Evolutionary conservation across 2,113 vertebrate genomes (phyloP), one percentile per base, ranked within the genome.

Genomic region (Brachypodius melanocephalos): DNA sequence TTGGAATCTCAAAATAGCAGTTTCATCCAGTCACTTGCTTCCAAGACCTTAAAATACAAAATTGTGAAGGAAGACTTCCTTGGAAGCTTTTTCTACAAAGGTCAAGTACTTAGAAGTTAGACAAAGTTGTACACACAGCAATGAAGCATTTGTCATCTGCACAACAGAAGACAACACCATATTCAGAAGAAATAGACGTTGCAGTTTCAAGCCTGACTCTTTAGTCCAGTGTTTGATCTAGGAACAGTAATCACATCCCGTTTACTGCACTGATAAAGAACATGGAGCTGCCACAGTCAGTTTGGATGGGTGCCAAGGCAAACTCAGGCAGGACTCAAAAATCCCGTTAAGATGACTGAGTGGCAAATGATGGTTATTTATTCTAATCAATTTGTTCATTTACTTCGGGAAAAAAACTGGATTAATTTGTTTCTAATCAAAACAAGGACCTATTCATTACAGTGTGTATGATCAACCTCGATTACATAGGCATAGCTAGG

Each of bases 361-460:
- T 67, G 51, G 71, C 45, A 88, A 90, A 90, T 3, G 12, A 81
- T 25, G 48, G 68, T 42, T 85, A 91, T 95, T 88, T 80, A 63
- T 87, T 85, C 63, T 42, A 89, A 92, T 71, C 36, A 92, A 61
- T 65, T 67, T 88, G 46, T 85, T 93, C 48, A 89, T 86, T 87
- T 78, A 59, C 32, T 89, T 92, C 65, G 55, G 61, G 67, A 73
- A 74, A 73, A 74, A 85, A 86, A 63, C 0, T 14, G 14, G 32
- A 92, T 88, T 93, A 36, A 91, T 93, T 80, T 93, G 51, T 83
- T 94, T 69, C 59, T 93, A 90, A 95, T 92, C 49, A 68, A 82
- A 94, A 77, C 51, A 93, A 73, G 43, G 42, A 49, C 24, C 45
- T 93, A 63, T 88, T 93, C 42, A 83, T 95, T 79, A 93, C 16